phyloP scores from a whole-genome alignment of 2,113 vertebrate genomes.

The Willisornis vidua region DNA sequence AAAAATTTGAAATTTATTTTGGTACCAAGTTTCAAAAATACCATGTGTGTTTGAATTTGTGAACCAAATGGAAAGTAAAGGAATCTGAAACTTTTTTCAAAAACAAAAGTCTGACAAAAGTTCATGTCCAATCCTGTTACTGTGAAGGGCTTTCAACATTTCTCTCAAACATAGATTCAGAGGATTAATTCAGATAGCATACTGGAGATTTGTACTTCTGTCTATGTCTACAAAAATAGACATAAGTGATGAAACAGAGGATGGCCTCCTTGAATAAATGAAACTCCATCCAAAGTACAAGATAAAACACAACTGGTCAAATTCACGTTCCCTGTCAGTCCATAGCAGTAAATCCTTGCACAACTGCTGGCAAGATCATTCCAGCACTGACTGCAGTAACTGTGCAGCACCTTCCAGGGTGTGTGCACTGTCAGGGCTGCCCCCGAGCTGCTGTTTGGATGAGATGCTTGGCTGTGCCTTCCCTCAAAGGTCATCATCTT shows the following conservation, averaged over 20 bases:
- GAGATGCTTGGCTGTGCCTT: background rate
- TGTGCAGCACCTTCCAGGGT: background rate
- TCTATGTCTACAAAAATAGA: background rate
- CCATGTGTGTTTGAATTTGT: background rate
- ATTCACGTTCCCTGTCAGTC: background rate
- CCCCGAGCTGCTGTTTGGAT: fast-evolving
- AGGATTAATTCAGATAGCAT: background rate
- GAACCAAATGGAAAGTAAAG: background rate
- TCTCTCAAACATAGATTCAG: background rate
- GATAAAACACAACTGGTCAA: background rate
- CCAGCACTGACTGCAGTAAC: background rate
- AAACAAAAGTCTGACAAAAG: background rate
- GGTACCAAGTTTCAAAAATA: background rate
- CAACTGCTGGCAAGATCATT: background rate
- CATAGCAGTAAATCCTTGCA: background rate
- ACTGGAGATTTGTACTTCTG: background rate
- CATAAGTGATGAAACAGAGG: background rate
- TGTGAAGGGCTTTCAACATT: background rate
- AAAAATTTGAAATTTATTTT: background rate
- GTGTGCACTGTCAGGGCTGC: background rate
- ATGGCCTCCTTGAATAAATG: background rate
- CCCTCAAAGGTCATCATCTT: background rate
- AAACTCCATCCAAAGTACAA: background rate
- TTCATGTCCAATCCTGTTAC: background rate
- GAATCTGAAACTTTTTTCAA: background rate